Percentiles rank a stretch among this genome's conserved stretches.
Evolutionary conservation across 2,888 invertebrate genomes (phyloP).

Genomic region (Diachrysia chrysitis): DNA sequence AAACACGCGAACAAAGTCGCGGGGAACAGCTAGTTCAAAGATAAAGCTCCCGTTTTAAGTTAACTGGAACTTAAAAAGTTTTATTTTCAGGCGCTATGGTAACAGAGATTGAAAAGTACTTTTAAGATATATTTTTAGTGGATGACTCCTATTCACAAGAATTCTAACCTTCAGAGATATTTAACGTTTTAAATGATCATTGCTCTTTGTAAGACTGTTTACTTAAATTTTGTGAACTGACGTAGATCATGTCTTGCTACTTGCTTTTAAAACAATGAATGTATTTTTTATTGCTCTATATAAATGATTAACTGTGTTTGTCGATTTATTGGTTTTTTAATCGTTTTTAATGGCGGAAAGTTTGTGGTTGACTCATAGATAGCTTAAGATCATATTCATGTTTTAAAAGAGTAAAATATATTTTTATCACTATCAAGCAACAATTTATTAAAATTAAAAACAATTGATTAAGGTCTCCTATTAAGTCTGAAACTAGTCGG

Average conservation of each 20-base stretch:
- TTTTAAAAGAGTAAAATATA: too few relatives aligned
- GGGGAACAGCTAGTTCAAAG: too few relatives aligned
- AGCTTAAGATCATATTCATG: too few relatives aligned
- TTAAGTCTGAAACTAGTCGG: too few relatives aligned
- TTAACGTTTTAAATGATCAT: conserved; percentile 1
- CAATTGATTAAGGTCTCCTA: too few relatives aligned
- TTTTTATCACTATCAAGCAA: too few relatives aligned
- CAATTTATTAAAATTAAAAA: too few relatives aligned
- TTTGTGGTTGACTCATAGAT: background rate
- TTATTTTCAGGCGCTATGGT: too few relatives aligned
- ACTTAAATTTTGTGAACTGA: background rate
- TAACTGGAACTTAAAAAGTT: too few relatives aligned
- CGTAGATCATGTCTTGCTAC: background rate
- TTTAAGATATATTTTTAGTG: background rate
- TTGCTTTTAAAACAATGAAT: background rate
- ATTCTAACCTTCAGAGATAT: background rate
- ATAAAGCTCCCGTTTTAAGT: too few relatives aligned
- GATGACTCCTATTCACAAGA: background rate
- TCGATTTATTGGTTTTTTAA: background rate
- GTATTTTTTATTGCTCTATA: background rate
- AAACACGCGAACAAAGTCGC: too few relatives aligned
- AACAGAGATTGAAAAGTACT: background rate
- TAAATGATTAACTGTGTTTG: background rate
- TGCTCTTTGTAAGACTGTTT: background rate
- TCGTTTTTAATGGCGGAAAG: background rate